Percentiles rank a stretch among this genome's conserved stretches.
phyloP scores from a whole-genome alignment of 2,888 invertebrate genomes.

The Xestia sexstrigata region DNA sequence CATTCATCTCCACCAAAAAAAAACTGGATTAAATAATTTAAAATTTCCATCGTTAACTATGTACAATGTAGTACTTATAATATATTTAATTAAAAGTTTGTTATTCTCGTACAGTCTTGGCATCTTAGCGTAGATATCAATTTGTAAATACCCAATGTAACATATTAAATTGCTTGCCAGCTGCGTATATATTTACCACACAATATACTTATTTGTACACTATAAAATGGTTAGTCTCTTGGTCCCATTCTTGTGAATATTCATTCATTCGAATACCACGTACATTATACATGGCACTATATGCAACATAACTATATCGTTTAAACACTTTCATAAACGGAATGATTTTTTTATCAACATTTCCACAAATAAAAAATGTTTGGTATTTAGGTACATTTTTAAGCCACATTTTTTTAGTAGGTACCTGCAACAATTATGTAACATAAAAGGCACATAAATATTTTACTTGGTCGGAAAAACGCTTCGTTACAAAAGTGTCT shows the following conservation, averaged over 20 bases:
- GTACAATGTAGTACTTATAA: neutral
- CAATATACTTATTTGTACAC: slow-evolving; percentile 16
- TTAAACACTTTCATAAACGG: slow-evolving; percentile 28
- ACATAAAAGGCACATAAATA: neutral
- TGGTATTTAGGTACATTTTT: neutral
- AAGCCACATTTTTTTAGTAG: neutral
- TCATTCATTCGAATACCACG: slow-evolving; percentile 13
- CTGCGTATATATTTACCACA: slow-evolving; percentile 23
- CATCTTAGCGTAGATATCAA: neutral
- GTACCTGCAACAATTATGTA: neutral
- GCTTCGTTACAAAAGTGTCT: slow-evolving; percentile 42
- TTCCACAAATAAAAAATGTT: neutral
- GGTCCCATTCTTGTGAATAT: slow-evolving; percentile 44
- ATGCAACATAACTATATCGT: slow-evolving; percentile 1
- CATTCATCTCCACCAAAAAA: neutral
- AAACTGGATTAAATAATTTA: neutral
- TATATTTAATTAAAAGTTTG: neutral
- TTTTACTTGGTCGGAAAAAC: neutral
- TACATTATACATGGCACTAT: neutral
- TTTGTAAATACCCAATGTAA: neutral
- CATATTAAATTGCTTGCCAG: slow-evolving; percentile 4
- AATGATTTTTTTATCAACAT: slow-evolving; percentile 39
- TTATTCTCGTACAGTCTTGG: slow-evolving; percentile 6
- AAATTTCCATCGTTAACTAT: neutral
- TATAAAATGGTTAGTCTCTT: slow-evolving; percentile 29